Conservation (phyloP, 2,797 vertebrate species). For the Brachymystax lenok region DNA sequence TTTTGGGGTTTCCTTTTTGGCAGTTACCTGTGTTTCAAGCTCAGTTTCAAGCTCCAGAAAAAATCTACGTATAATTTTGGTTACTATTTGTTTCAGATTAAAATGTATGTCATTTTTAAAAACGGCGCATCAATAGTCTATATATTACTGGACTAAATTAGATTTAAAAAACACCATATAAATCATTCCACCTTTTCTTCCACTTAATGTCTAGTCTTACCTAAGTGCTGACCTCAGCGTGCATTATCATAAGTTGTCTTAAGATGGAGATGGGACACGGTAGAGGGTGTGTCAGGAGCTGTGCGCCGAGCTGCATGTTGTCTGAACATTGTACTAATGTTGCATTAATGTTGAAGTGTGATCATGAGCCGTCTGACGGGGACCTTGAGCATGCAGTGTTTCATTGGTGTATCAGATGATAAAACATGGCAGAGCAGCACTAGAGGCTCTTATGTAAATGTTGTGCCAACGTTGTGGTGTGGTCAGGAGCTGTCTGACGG, state of each 20-base stretch:
- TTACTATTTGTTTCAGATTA: not conserved
- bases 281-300: not conserved
- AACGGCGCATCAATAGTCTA: not conserved
- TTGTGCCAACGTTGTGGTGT: conserved; percentile 8
- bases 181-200: not conserved
- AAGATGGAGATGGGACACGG: not conserved
- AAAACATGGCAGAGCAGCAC: conserved; percentile 92
- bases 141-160: not conserved
- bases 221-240: not conserved
- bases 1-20: no score
- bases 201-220: not conserved
- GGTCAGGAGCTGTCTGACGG: conserved; percentile 91
- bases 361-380: conserved; percentile 91
- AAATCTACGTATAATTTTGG: not conserved
- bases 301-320: not conserved
- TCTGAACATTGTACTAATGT: conserved; percentile 1
- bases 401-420: conserved; percentile 90
- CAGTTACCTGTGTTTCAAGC: no score
- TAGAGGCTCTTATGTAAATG: not conserved
- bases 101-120: conserved; percentile 1
- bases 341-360: conserved; percentile 5
- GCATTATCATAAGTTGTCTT: not conserved
- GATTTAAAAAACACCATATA: not conserved
- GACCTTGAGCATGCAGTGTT: conserved; percentile 91
- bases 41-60: no score